Evolutionary conservation across 2,888 invertebrate genomes (phyloP), one percentile per base, ranked within the genome.

Genomic region (Leptarthrus brevirostris): DNA sequence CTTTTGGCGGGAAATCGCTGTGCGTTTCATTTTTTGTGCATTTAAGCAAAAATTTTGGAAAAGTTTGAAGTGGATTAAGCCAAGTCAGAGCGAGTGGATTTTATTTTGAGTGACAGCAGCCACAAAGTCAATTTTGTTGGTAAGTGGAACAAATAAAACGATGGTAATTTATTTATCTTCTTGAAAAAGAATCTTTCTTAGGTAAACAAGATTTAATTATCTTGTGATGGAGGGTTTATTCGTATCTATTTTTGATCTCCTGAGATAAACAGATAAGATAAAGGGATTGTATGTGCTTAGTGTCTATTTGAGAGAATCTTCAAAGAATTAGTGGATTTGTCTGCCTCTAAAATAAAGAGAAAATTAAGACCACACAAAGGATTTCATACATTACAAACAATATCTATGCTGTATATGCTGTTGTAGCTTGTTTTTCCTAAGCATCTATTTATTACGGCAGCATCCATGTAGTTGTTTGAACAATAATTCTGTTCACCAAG

Each of bases 1-100:
- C 22, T 64, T 64, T 64, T 64, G 64, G 64, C 64, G 64, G 64
- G 64, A 64, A 64, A 40, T 40, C 40, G 40, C 40, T 40, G 40
- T 40, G 40, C 40, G 12, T 40, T 40, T 12, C 40, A 40, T 40
- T 40, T 40, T 40, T 40, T 40, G 40, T 40, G 49, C 49, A 49
- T 49, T 8, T 20, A 49, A 49, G 18, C 20, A 20, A 49, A 49
- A 20, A 18, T 12, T 49, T 49, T 49, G 49, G 18, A 16, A 20
- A 49, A 49, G 49, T 24, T 26, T 22, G 54, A n/a, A 14, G 10
- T 26, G 54, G 22, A 6, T 22, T 22, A 52, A 18, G 6, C 52
- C 18, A 6, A n/a, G n/a, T 20, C 16, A 40, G 12, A n/a, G 40
- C 40, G n/a, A n/a, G 3, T 40, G 6, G 3, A 40, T 40, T 40